These are phyloP conservation scores for Idaea aversata DNA, from an alignment of 2,888 invertebrate species.

Conservation along the genomic window DNA sequence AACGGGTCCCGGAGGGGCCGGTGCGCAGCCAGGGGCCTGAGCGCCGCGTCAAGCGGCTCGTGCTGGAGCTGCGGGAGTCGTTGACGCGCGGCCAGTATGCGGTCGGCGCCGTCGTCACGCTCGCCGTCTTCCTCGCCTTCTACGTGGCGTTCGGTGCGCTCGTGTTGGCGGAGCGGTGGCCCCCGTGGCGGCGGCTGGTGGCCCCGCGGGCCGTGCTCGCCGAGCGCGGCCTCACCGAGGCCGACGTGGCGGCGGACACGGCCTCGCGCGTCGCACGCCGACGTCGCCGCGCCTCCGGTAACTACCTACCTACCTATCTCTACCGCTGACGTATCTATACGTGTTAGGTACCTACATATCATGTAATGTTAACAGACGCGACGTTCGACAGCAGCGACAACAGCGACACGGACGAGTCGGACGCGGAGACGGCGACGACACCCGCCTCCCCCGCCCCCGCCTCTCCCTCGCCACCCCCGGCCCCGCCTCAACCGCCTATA, in stretches of 20 bases:
- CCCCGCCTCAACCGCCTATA: too few relatives aligned
- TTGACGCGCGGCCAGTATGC: slow-evolving; percentile 57
- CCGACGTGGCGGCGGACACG: slow-evolving; percentile 27
- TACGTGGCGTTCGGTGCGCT: slow-evolving; percentile 57
- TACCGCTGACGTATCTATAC: not conserved
- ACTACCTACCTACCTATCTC: slow-evolving; percentile 20
- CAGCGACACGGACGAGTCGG: slow-evolving; percentile 58
- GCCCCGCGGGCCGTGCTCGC: slow-evolving; percentile 56
- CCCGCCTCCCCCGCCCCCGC: slow-evolving; percentile 18
- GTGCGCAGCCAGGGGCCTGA: slow-evolving; percentile 6
- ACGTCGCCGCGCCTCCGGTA: slow-evolving; percentile 48
- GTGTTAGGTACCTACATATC: not conserved
- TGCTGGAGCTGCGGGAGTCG: slow-evolving; percentile 47
- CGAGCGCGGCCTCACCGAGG: slow-evolving; percentile 6
- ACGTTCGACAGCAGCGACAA: slow-evolving; percentile 69
- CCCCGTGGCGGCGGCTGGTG: slow-evolving; percentile 45
- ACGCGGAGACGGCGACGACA: slow-evolving; percentile 25
- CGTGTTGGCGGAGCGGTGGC: slow-evolving; percentile 62
- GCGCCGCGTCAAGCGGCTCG: slow-evolving; percentile 40
- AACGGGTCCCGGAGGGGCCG: not conserved
- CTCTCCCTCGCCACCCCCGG: slow-evolving; percentile 3
- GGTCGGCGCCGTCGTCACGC: slow-evolving; percentile 44
- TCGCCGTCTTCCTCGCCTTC: slow-evolving; percentile 53
- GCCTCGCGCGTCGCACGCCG: slow-evolving; percentile 26
- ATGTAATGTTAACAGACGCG: slow-evolving; percentile 40